Percentiles rank a stretch among this genome's conserved stretches.
phyloP scores from a whole-genome alignment of 2,888 invertebrate genomes.

The Crematogaster levior region DNA sequence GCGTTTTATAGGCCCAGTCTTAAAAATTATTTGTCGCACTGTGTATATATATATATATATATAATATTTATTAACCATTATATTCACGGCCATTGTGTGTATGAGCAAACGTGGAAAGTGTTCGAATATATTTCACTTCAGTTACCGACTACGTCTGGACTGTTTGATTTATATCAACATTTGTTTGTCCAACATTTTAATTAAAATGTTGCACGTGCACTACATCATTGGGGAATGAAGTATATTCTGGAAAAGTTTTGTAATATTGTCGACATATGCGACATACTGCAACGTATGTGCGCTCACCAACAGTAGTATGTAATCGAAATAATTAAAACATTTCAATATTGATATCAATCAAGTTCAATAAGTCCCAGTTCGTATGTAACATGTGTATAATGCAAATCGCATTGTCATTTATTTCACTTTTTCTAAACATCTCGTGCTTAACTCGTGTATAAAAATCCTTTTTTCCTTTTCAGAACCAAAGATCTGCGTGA shows the following conservation, averaged over 20 bases:
- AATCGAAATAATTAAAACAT: constrained; percentile 34
- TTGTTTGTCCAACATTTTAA: constrained; percentile 43
- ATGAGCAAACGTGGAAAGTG: constrained; percentile 18
- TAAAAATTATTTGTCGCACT: no score
- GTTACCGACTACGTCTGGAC: constrained; percentile 7
- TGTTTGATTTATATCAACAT: constrained; percentile 37
- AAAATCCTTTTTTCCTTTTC: background rate
- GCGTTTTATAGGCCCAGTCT: no score
- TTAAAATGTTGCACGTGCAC: constrained; percentile 38
- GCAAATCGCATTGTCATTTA: background rate
- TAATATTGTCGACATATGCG: constrained; percentile 32
- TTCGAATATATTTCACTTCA: constrained; percentile 12
- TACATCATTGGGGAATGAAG: background rate
- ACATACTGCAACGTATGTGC: background rate
- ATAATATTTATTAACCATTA: constrained; percentile 18
- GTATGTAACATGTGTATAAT: no score
- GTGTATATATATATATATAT: no score
- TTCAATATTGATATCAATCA: constrained; percentile 27
- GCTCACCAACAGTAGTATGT: background rate
- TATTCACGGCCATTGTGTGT: background rate
- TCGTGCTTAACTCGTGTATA: background rate
- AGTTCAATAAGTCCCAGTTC: background rate
- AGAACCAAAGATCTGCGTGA: background rate
- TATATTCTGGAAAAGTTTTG: constrained; percentile 23
- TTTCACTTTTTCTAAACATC: background rate